These are phyloP conservation scores for Orthosia incerta DNA, from an alignment of 2,888 invertebrate genomes.

Conservation along the genomic window DNA sequence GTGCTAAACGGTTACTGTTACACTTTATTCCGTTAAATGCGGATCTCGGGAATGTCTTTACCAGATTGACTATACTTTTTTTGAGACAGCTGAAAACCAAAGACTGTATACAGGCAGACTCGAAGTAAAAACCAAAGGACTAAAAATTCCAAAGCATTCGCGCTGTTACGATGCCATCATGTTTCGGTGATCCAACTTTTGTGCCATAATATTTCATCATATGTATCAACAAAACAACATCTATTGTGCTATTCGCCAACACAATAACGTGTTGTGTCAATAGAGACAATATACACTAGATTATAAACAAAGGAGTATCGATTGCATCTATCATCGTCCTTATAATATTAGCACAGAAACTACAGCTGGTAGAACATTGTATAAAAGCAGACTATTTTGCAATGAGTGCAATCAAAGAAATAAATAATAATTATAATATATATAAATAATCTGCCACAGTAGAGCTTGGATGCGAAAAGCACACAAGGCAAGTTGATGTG, in stretches of 20 bases:
- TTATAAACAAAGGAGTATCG: slow-evolving; percentile 13
- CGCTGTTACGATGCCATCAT: neutral
- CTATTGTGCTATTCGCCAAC: slow-evolving; percentile 3
- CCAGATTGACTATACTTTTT: neutral
- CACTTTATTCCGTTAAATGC: slow-evolving; percentile 56
- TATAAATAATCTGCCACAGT: neutral
- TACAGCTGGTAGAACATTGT: slow-evolving; percentile 7
- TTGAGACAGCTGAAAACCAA: neutral
- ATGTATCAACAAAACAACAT: neutral
- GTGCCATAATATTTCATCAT: neutral
- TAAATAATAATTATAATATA: neutral
- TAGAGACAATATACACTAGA: slow-evolving; percentile 23
- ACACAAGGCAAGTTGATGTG: neutral
- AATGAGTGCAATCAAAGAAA: neutral
- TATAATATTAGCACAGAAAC: neutral
- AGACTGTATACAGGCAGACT: neutral
- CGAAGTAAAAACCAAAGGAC: neutral
- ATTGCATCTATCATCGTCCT: neutral
- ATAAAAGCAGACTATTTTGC: neutral
- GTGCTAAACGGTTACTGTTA: slow-evolving; percentile 64
- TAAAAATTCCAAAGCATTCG: neutral
- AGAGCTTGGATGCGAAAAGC: neutral
- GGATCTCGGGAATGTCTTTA: slow-evolving; percentile 32
- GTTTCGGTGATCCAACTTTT: too few species aligned
- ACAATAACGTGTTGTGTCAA: slow-evolving; percentile 26